Base-by-base conservation (phyloP, 2,888 invertebrate species). In the Troilus luridus region DNA sequence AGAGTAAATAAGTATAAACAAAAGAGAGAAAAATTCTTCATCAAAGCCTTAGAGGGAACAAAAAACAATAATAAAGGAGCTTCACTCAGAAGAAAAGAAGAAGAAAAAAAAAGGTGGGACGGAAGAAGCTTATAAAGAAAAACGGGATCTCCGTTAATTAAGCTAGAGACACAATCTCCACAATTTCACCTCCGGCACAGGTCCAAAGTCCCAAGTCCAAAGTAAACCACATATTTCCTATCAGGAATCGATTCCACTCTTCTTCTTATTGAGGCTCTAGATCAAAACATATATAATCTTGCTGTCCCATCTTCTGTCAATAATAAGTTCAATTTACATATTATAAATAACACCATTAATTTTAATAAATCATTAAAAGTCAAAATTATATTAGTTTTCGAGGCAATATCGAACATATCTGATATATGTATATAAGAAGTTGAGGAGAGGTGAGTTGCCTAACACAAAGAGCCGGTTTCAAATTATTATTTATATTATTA, bases 81-180 rank as follows among this genome's bases (percentile, higher is more conserved):
- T 14, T 67, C 67, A 67, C 27, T 27, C 19, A 27, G 41, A 77
- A 41, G 72, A 77, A 67, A 64, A 0, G 11, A n/a, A 19, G 11
- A n/a, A 19, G 24, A 72, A 14, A 27, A 27, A 19, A 41, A 19
- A 17, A 41, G 12, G 17, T 27, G 19, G 72, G 8, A 41, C 14
- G 27, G 72, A 9, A 77, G 41, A 67, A 24, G 67, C 10, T 67
- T 67, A 67, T 77, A 77, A 77, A 77, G 72, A 77, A 77, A 77
- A 41, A 77, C 41, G 72, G 41, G 27, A 77, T 77, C 72, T 77
- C 72, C 14, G 72, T 77, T 77, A 77, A 77, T 77, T 77, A 77
- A 77, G 72, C 27, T 77, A 77, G 27, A 41, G 72, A 77, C 72
- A 77, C 72, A 41, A 77, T 27, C 72, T 77, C 41, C 41, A 77